These are phyloP conservation scores for Caenorhabditis doughertyi DNA, from an alignment of 2,888 invertebrate species.

Conservation along the genomic window DNA sequence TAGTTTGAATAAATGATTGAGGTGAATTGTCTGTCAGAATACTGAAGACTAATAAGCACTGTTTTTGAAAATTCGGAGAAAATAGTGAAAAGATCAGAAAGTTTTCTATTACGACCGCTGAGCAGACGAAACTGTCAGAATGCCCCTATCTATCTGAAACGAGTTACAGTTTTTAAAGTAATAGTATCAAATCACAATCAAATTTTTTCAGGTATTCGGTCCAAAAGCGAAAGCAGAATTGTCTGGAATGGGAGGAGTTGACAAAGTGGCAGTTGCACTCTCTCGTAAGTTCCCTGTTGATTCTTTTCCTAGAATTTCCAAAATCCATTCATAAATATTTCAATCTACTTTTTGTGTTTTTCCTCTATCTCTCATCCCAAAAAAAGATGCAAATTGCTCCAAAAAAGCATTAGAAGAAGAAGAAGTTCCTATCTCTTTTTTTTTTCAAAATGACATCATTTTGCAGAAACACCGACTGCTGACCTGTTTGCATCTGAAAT, in stretches of 20 bases:
- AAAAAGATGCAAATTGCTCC: constrained; percentile 52
- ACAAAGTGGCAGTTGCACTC: constrained; percentile 95
- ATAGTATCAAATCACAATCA: no score
- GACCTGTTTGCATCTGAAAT: constrained; percentile 79
- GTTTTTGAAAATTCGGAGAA: neutral
- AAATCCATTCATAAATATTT: constrained; percentile 34
- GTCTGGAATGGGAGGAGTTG: constrained; percentile 93
- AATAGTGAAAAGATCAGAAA: neutral
- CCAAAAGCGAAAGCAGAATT: constrained; percentile 94
- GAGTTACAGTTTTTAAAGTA: no score
- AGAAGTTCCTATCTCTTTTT: constrained; percentile 4
- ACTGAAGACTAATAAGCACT: neutral
- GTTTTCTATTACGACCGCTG: no score
- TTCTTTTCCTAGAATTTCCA: constrained; percentile 1
- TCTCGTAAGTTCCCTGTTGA: constrained; percentile 87
- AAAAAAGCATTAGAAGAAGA: constrained; percentile 16
- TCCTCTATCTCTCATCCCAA: neutral
- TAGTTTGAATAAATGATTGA: constrained; percentile 54
- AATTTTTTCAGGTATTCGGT: constrained; percentile 87
- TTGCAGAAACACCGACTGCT: constrained; percentile 79
- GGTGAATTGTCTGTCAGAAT: constrained; percentile 33
- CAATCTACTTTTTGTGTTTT: constrained; percentile 7
- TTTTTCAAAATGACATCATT: constrained; percentile 65
- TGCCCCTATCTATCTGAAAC: no score
- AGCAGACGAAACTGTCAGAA: no score